Evolutionary conservation across 2,888 invertebrate species (phyloP).

Genomic region (Morpho achilles): DNA sequence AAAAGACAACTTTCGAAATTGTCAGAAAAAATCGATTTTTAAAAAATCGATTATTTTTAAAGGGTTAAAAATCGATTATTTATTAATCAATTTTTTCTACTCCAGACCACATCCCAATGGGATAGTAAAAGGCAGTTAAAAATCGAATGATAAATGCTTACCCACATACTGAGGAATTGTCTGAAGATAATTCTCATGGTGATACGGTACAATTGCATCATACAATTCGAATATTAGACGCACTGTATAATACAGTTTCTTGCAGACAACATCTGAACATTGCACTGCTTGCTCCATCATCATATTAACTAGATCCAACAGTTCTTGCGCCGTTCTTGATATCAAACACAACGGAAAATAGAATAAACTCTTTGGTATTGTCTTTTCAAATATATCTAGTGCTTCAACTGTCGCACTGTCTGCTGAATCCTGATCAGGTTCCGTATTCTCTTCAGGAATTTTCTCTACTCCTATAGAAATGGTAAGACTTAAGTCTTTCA

Average conservation of each 20-base stretch:
- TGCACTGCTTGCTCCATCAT: slow-evolving; percentile 83
- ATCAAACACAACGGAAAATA: slow-evolving; percentile 78
- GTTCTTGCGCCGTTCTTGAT: slow-evolving; percentile 81
- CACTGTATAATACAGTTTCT: slow-evolving; percentile 84
- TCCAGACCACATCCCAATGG: too few relatives aligned
- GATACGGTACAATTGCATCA: slow-evolving; percentile 86
- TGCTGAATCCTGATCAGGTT: slow-evolving; percentile 17
- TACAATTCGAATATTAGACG: slow-evolving; percentile 88
- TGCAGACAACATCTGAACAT: slow-evolving; percentile 80
- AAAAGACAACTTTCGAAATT: too few relatives aligned
- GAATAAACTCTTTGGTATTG: slow-evolving; percentile 63
- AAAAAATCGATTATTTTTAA: too few relatives aligned
- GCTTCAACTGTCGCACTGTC: slow-evolving; percentile 47
- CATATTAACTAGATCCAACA: slow-evolving; percentile 81
- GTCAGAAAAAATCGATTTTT: too few relatives aligned
- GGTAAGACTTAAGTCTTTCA: slow-evolving; percentile 88
- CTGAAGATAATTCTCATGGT: slow-evolving; percentile 88
- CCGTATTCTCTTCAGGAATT: slow-evolving; percentile 39
- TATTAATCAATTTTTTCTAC: too few relatives aligned
- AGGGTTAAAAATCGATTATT: too few relatives aligned
- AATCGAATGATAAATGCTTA: slow-evolving; percentile 46
- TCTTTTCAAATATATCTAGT: slow-evolving; percentile 57
- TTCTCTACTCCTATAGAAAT: slow-evolving; percentile 76
- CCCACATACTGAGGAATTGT: slow-evolving; percentile 93
- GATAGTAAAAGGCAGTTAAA: too few relatives aligned